phyloP scores from a whole-genome alignment of 2,113 vertebrate species.

The Podarcis muralis region DNA sequence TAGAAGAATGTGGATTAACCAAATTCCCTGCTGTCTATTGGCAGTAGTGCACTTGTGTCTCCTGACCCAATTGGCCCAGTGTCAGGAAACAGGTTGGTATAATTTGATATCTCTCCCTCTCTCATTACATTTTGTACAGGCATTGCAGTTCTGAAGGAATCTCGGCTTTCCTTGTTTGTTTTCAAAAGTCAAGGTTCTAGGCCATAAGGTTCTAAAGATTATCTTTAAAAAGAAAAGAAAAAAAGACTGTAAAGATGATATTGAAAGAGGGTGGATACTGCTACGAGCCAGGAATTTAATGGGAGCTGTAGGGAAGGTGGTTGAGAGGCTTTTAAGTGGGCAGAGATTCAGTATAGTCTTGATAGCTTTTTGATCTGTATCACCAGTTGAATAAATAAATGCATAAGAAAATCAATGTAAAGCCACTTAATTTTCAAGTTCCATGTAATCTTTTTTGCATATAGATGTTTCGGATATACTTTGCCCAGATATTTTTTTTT shows the following conservation, averaged over 20 bases:
- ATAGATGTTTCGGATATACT: background rate
- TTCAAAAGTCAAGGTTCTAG: too few relatives aligned
- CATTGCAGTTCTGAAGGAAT: background rate
- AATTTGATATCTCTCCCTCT: background rate
- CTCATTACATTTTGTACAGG: background rate
- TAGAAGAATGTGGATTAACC: constrained; percentile 67
- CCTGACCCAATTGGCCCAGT: constrained; percentile 36
- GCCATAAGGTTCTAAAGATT: background rate
- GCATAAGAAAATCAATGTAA: background rate
- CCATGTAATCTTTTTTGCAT: background rate
- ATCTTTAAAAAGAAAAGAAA: background rate
- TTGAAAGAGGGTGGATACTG: background rate
- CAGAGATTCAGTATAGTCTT: background rate
- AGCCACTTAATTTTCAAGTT: background rate
- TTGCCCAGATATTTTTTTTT: background rate
- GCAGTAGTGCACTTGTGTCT: constrained; percentile 60
- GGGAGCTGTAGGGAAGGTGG: background rate
- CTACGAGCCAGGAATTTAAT: background rate
- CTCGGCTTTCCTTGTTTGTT: background rate
- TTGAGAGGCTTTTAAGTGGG: background rate
- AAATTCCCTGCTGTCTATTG: constrained; percentile 50
- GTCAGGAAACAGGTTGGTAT: constrained; percentile 74
- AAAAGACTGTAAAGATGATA: too few relatives aligned
- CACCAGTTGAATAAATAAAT: background rate
- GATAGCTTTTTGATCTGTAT: background rate